phyloP scores from a whole-genome alignment of 1,140 invertebrate species.

The Drosophila tropicalis region DNA sequence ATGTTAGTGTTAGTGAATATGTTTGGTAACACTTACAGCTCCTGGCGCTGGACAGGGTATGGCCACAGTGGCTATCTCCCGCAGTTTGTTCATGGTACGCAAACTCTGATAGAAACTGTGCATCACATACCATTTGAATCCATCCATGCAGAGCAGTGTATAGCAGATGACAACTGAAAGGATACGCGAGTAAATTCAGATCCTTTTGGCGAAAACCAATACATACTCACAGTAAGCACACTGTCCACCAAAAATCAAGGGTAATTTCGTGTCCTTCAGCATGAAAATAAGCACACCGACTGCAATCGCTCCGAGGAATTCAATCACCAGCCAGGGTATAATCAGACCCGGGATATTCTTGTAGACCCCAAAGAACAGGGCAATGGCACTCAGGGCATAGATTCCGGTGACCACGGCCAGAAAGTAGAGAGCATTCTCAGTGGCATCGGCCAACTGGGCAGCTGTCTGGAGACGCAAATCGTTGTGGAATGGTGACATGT shows the following conservation, averaged over 20 bases:
- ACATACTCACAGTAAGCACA: constrained; percentile 69
- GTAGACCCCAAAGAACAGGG: constrained; percentile 73
- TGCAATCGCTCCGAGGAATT: constrained; percentile 67
- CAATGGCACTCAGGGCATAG: constrained; percentile 69
- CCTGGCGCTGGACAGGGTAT: constrained; percentile 80
- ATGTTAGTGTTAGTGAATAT: background rate
- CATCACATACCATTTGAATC: constrained; percentile 77
- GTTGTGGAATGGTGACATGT: constrained; percentile 72
- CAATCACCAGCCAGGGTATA: constrained; percentile 73
- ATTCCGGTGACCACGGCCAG: constrained; percentile 52
- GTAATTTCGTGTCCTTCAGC: constrained; percentile 62
- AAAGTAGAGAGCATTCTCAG: constrained; percentile 69
- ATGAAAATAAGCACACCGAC: constrained; percentile 61
- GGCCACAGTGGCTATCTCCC: constrained; percentile 80
- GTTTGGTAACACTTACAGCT: constrained; percentile 49
- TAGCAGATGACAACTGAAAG: constrained; percentile 69
- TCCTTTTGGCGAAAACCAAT: too few relatives aligned
- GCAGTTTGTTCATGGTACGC: constrained; percentile 75
- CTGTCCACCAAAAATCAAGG: constrained; percentile 66
- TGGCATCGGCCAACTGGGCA: constrained; percentile 70
- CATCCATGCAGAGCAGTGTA: constrained; percentile 64
- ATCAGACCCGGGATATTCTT: constrained; percentile 73
- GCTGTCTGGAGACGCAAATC: constrained; percentile 71
- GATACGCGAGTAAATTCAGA: background rate
- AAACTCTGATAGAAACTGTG: constrained; percentile 78